Conservation (phyloP, 2,797 vertebrate genomes). For the Nyctibius grandis region DNA sequence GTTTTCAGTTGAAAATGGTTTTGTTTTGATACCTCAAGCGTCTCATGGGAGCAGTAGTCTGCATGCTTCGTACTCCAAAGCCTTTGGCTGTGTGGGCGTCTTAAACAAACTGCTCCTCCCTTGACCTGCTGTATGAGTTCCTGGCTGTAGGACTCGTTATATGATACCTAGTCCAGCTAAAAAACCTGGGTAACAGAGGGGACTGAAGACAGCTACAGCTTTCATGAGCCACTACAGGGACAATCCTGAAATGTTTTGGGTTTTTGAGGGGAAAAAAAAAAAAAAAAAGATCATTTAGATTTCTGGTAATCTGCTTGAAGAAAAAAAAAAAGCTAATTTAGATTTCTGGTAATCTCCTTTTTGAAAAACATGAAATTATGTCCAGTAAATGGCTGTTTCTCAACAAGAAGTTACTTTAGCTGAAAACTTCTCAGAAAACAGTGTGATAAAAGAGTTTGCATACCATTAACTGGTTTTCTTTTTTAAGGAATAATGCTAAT, state of each 20-base stretch:
- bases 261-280: neutral
- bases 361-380: neutral
- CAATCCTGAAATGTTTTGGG: neutral
- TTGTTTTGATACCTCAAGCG: constrained; percentile 35
- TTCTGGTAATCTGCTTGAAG: neutral
- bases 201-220: neutral
- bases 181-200: neutral
- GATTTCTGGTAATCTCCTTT: neutral
- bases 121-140: neutral
- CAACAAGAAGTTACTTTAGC: neutral
- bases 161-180: neutral
- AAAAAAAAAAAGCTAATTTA: neutral
- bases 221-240: neutral
- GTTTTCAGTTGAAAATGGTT: constrained; percentile 36
- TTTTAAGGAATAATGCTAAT: neutral
- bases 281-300: neutral
- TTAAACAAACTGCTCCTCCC: constrained; percentile 47
- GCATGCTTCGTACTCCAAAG: constrained; percentile 5
- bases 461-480: neutral
- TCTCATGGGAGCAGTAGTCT: constrained; percentile 51
- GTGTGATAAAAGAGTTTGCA: neutral
- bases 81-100: constrained; percentile 10
- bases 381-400: neutral
- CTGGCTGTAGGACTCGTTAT: neutral
- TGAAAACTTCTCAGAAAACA: neutral